Evolutionary conservation across 2,113 vertebrate genomes (phyloP).

Genomic region (Mohoua ochrocephala): DNA sequence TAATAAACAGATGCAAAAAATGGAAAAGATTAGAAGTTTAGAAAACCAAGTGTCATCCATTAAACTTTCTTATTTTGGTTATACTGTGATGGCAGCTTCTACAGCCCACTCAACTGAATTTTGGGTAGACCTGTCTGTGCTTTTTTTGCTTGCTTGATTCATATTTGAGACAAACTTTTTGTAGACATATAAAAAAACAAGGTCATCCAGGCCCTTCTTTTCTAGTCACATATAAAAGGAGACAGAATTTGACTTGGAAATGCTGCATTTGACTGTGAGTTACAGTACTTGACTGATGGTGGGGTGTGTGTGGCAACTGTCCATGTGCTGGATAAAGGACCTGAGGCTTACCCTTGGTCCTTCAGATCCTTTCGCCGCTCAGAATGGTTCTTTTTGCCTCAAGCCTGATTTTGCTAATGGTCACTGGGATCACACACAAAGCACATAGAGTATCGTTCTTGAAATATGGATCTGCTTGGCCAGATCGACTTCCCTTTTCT

Average conservation of each 20-base stretch:
- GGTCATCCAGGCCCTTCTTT: background rate
- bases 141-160: background rate
- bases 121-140: background rate
- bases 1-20: background rate
- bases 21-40: background rate
- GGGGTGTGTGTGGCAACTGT: background rate
- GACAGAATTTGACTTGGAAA: background rate
- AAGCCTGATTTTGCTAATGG: background rate
- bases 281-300: background rate
- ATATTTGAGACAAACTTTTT: background rate
- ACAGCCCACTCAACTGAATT: background rate
- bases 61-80: background rate
- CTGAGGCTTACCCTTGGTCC: background rate
- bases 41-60: background rate
- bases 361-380: background rate
- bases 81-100: background rate
- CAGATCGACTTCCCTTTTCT: background rate
- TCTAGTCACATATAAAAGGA: background rate
- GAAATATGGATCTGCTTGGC: background rate
- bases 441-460: rapidly evolving
- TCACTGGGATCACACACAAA: background rate
- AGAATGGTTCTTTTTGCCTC: background rate
- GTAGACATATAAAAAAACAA: background rate
- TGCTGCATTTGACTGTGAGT: background rate
- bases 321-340: background rate